Evolutionary conservation across 2,888 invertebrate genomes (phyloP), one percentile per base, ranked within the genome.

Genomic region (Agrochola circellaris): DNA sequence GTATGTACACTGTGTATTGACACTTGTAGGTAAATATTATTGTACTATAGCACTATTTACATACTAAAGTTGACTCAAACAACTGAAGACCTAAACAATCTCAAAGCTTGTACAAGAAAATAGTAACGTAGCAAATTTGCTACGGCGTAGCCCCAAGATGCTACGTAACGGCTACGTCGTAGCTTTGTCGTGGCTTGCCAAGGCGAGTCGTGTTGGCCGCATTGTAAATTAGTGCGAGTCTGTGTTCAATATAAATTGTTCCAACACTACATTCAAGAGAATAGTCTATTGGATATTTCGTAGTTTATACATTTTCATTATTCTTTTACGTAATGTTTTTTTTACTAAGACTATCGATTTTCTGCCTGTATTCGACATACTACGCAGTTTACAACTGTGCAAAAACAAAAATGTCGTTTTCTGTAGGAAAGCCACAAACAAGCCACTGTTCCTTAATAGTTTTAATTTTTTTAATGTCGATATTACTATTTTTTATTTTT

Each of bases 211-310:
- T 71, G 71, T 74, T 58, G 58, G n/a, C 60, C 26, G 66, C 77
- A 73, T 73, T 75, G 83, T 85, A 70, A 82, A 77, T 77, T 77
- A 58, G 69, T 54, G 34, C 23, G 51, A 71, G 38, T 73, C 62
- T 48, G 64, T 58, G 65, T 82, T 82, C 83, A 74, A 74, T 64
- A 75, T 73, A 85, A 84, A 85, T 72, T 73, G 72, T 82, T 73
- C 13, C n/a, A 67, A 70, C 48, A 77, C 30, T 58, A 6, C 13
- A 26, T 75, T 77, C 30, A 54, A 65, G 34, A 72, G 20, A 74
- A 69, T 58, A 13, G 58, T n/a, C 7, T 65, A 26, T 75, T 61
- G 34, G 38, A 61, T 20, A 45, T 64, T 58, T 68, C 9, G 6
- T 15, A 56, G 30, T 48, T 56, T 11, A 45, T 38, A 20, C 6